Base-by-base conservation (phyloP, 2,888 invertebrate species). In the Helobdella robusta region DNA sequence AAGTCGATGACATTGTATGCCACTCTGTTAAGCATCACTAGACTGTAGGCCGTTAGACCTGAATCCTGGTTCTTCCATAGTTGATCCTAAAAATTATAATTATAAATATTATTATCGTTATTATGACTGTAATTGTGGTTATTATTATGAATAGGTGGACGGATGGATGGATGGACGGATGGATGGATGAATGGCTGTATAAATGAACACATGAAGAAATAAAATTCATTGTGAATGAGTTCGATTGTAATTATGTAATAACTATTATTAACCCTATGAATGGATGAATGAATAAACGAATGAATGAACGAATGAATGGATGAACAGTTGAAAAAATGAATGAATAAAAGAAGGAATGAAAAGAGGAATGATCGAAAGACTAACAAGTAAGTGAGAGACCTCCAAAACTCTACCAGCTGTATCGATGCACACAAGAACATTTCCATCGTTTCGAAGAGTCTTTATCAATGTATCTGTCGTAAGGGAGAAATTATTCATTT, bases 341-440 rank as follows among this genome's bases (percentile, higher is more conserved):
- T n/a, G n/a, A n/a, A n/a, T n/a, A n/a, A n/a, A n/a, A n/a, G n/a
- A n/a, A n/a, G n/a, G n/a, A n/a, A n/a, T n/a, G n/a, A n/a, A n/a
- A n/a, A n/a, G n/a, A n/a, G n/a, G n/a, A n/a, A n/a, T n/a, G n/a
- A n/a, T n/a, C n/a, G n/a, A n/a, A 15, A 6, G 4, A 66, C 70
- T 63, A 71, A 83, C 83, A 75, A 98, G 82, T 88, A 98, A 90
- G 76, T 97, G 93, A 0, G 94, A 92, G 65, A 99, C 80, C 79
- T 98, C 98, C 36, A 99, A 81, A 20, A 97, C 92, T 69, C 98
- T 83, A 0, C 95, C 98, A 0, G 97, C 97, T 0, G 98, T 97
- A 78, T 97, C 98, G 0, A 93, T 89, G 30, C 93, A 89, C 11
- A 99, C 88, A 4, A 99, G 82, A 0, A 95, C 94, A 77, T 95